Conservation (phyloP, 2,888 invertebrate genomes). For the Drosophila algonquin region DNA sequence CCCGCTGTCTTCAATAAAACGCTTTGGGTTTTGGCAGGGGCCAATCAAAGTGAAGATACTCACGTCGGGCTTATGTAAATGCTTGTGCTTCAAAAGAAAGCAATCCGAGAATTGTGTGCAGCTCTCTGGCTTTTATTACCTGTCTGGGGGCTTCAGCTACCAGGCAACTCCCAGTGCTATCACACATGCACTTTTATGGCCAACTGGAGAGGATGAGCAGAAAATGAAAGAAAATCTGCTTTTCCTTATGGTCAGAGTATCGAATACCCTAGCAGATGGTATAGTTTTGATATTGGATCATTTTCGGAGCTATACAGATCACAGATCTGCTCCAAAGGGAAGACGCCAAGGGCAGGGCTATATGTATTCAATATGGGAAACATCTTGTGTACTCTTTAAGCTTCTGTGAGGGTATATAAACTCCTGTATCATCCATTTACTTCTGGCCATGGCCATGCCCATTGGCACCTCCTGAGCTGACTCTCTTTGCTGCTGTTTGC, state of each 20-base stretch:
- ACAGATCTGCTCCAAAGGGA: too few species aligned
- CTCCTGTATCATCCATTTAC: slow-evolving; percentile 2
- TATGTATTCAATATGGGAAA: too few species aligned
- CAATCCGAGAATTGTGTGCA: slow-evolving; percentile 4
- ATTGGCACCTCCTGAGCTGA: slow-evolving; percentile 9
- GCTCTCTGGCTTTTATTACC: slow-evolving; percentile 27
- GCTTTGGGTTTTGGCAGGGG: slow-evolving; percentile 14
- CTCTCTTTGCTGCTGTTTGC: slow-evolving; percentile 24
- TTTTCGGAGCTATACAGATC: not conserved
- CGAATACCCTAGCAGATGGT: not conserved
- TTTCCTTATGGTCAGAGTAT: not conserved
- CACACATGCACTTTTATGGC: not conserved
- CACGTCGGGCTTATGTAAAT: slow-evolving; percentile 41
- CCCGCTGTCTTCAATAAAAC: slow-evolving; percentile 6
- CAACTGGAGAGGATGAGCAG: not conserved
- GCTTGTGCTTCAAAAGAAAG: slow-evolving; percentile 1
- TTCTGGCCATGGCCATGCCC: slow-evolving; percentile 4
- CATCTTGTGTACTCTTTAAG: not conserved
- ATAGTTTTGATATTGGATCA: not conserved
- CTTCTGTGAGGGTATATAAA: slow-evolving; percentile 4
- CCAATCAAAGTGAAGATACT: slow-evolving; percentile 21
- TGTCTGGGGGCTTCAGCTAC: not conserved
- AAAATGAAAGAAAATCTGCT: not conserved
- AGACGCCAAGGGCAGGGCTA: too few species aligned
- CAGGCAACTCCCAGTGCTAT: not conserved